A percentile compares a stretch with the other conserved stretches of the same genome.
Conservation (phyloP, 2,113 vertebrate species). For the Ivindomyrus marchei region DNA sequence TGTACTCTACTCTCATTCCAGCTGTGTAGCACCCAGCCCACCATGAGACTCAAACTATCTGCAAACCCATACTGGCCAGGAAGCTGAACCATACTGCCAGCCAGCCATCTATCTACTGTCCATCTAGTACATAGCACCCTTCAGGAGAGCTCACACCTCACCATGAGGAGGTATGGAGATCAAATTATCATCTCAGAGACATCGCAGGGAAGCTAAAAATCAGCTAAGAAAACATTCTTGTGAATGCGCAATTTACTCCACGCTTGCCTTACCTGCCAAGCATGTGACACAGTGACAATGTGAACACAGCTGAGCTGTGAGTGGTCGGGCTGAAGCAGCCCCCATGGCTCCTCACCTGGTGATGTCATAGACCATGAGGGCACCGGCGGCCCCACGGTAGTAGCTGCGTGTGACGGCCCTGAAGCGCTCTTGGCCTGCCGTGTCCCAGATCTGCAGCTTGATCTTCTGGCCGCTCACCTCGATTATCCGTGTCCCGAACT, state of each 20-base stretch:
- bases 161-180: background rate
- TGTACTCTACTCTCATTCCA: background rate
- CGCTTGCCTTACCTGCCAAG: background rate
- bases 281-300: background rate
- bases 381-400: conserved; percentile 93
- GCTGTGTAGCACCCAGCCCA: background rate
- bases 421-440: conserved; percentile 95
- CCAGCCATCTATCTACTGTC: background rate
- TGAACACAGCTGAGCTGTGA: background rate
- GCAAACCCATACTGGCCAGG: background rate
- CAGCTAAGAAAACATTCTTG: background rate
- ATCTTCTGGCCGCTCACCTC: conserved; percentile 99
- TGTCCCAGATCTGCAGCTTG: conserved; percentile 99
- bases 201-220: background rate
- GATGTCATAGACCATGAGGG: conserved; percentile 98
- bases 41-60: background rate
- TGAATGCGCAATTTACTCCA: background rate
- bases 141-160: background rate
- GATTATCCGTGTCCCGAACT: conserved; percentile 97
- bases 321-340: background rate
- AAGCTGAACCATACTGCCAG: background rate
- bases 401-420: conserved; percentile 96
- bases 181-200: background rate
- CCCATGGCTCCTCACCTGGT: conserved; percentile 71
- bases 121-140: background rate